These are phyloP conservation scores for Telmatherina bonti DNA, from an alignment of 2,797 vertebrate genomes.

Conservation along the genomic window DNA sequence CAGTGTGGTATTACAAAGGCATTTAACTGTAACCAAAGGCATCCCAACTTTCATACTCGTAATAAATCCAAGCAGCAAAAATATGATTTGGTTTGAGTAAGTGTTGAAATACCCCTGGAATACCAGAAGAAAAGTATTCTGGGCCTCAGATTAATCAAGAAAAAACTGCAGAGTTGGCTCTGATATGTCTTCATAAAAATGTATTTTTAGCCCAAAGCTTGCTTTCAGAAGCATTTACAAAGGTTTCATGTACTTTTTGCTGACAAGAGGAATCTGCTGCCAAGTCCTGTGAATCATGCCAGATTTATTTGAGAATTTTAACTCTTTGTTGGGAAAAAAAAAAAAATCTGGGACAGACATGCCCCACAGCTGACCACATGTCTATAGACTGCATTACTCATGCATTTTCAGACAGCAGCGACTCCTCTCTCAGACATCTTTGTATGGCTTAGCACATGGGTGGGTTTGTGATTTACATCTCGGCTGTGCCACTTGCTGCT, in stretches of 20 bases:
- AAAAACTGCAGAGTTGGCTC: slow-evolving; percentile 68
- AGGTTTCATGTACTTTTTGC: slow-evolving; percentile 56
- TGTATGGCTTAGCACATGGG: slow-evolving; percentile 86
- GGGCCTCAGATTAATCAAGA: slow-evolving; percentile 74
- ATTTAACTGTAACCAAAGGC: slow-evolving; percentile 70
- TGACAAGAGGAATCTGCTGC: slow-evolving; percentile 65
- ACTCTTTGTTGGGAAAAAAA: slow-evolving; percentile 47
- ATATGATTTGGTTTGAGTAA: slow-evolving; percentile 79
- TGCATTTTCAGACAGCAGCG: slow-evolving; percentile 87
- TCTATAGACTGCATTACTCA: slow-evolving; percentile 87
- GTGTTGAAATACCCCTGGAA: slow-evolving; percentile 82
- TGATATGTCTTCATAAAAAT: slow-evolving; percentile 74
- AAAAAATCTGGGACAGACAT: slow-evolving; percentile 73
- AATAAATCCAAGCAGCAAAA: slow-evolving; percentile 72
- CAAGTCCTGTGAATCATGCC: slow-evolving; percentile 60
- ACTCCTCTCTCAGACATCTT: slow-evolving; percentile 82
- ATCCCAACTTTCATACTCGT: slow-evolving; percentile 69
- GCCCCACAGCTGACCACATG: slow-evolving; percentile 78
- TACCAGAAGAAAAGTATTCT: slow-evolving; percentile 75
- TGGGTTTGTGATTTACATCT: slow-evolving; percentile 88
- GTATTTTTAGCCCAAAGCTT: slow-evolving; percentile 82
- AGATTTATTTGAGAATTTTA: slow-evolving; percentile 58
- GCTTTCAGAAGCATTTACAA: slow-evolving; percentile 70
- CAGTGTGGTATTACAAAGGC: slow-evolving; percentile 67
- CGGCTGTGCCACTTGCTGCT: slow-evolving; percentile 88